Evolutionary conservation across 2,888 invertebrate species (phyloP).

Genomic region (Eupithecia subumbrata): DNA sequence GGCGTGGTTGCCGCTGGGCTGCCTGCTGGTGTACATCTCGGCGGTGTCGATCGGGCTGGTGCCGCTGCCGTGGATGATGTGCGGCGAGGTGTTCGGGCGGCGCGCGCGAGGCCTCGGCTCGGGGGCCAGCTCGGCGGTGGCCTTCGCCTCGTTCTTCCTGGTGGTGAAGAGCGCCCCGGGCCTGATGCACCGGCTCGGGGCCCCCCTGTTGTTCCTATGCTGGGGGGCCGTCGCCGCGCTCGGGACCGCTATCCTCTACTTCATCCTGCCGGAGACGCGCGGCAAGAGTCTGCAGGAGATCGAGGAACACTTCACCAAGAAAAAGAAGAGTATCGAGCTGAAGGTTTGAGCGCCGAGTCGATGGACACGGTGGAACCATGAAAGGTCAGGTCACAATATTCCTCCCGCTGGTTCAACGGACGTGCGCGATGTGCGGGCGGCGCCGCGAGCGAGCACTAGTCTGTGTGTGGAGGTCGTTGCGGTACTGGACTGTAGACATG

Average conservation of each 20-base stretch:
- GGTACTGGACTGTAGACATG: not conserved
- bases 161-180: constrained; percentile 87
- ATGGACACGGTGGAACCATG: not conserved
- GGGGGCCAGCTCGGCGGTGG: constrained; percentile 86
- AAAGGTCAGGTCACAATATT: not conserved
- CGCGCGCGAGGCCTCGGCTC: constrained; percentile 86
- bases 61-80: constrained; percentile 90
- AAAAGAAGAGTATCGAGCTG: constrained; percentile 34
- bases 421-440: not conserved
- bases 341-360: constrained; percentile 50
- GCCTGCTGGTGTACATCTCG: constrained; percentile 83
- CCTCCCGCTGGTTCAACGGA: not conserved
- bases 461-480: not conserved
- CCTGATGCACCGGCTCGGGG: constrained; percentile 83
- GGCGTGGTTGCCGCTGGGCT: constrained; percentile 80
- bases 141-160: constrained; percentile 86
- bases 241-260: constrained; percentile 84
- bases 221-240: constrained; percentile 85
- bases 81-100: constrained; percentile 88
- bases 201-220: constrained; percentile 85
- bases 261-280: constrained; percentile 87
- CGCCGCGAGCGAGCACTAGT: not conserved
- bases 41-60: constrained; percentile 85
- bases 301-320: constrained; percentile 81
- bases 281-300: constrained; percentile 88